phyloP scores from a whole-genome alignment of 2,113 vertebrate genomes.

The Dissostichus mawsoni region DNA sequence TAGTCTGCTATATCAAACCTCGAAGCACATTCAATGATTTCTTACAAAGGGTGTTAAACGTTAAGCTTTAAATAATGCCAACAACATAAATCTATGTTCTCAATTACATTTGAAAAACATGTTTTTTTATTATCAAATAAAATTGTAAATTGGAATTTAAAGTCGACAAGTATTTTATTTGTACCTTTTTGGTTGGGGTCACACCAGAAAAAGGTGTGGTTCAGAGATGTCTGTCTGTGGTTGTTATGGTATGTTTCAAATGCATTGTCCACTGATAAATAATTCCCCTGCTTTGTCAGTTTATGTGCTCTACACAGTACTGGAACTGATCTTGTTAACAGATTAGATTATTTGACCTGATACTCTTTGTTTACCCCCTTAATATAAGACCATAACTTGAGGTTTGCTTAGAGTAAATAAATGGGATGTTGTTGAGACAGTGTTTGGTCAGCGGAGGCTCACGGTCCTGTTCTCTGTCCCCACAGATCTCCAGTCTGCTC shows the following conservation, averaged over 20 bases:
- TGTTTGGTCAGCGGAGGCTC: neutral
- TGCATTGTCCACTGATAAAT: neutral
- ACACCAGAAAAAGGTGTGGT: neutral
- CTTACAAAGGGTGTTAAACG: no score
- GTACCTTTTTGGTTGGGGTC: no score
- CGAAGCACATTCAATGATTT: no score
- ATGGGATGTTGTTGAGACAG: neutral
- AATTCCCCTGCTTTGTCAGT: neutral
- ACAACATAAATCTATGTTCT: no score
- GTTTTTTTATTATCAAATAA: neutral
- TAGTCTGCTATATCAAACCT: neutral
- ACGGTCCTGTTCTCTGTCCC: conserved; percentile 22
- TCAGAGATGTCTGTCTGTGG: neutral
- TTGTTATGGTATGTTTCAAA: no score
- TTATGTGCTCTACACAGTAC: neutral
- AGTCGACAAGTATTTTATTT: neutral
- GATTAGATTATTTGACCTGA: neutral
- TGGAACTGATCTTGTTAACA: neutral
- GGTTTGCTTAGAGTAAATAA: neutral
- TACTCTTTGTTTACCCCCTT: neutral
- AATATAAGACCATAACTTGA: neutral
- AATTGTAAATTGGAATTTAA: neutral
- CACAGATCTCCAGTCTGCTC: conserved; percentile 78
- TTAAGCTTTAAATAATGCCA: no score
- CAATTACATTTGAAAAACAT: no score